Evolutionary conservation across 2,888 invertebrate species (phyloP).

Genomic region (Sturmia bella): DNA sequence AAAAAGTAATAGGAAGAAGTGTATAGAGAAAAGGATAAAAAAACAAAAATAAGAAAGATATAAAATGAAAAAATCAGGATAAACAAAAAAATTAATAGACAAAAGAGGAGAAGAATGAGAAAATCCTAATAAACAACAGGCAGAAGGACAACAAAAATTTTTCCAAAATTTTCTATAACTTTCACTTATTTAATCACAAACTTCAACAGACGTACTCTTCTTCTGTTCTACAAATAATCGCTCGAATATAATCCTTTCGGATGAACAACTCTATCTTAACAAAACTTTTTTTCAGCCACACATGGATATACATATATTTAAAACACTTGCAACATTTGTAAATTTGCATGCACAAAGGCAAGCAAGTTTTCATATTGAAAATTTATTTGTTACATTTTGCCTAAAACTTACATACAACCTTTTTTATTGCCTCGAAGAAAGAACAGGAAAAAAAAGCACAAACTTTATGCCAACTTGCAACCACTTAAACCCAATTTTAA

Average conservation of each 20-base stretch:
- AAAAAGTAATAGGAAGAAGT: too few relatives aligned
- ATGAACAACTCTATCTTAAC: constrained; percentile 43
- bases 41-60: too few relatives aligned
- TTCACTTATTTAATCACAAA: too few relatives aligned
- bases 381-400: constrained; percentile 42
- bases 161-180: too few relatives aligned
- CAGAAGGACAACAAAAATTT: neutral
- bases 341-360: constrained; percentile 10
- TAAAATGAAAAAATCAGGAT: too few relatives aligned
- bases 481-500: constrained; percentile 69
- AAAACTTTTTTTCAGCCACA: constrained; percentile 38
- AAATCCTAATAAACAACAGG: neutral
- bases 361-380: constrained; percentile 33
- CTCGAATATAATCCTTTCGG: constrained; percentile 7
- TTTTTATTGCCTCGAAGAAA: constrained; percentile 22
- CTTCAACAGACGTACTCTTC: too few relatives aligned
- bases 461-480: constrained; percentile 59
- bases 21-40: neutral
- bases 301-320: constrained; percentile 24
- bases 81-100: too few relatives aligned
- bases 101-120: too few relatives aligned
- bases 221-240: neutral
- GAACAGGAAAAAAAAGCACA: constrained; percentile 1
- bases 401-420: neutral
- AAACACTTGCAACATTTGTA: constrained; percentile 19